Evolutionary conservation across 2,888 invertebrate genomes (phyloP).

Genomic region (Micoletzkya japonica): DNA sequence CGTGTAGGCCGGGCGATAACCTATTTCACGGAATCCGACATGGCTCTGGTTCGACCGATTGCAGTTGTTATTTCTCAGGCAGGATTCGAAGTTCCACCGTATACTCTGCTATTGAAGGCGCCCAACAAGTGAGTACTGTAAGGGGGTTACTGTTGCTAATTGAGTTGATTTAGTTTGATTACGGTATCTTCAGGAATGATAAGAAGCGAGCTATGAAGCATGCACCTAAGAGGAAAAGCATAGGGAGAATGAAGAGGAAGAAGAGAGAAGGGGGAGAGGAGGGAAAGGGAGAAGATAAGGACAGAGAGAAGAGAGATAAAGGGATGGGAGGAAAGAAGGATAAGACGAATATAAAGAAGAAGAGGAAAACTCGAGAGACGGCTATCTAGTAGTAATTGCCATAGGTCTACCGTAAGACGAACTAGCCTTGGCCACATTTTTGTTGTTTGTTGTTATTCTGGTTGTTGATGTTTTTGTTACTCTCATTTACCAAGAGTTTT

Average conservation of each 20-base stretch:
- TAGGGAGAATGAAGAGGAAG: conserved; percentile 38
- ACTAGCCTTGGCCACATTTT: neutral
- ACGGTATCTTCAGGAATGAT: conserved; percentile 41
- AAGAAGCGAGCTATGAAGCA: conserved; percentile 45
- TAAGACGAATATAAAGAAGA: conserved; percentile 7
- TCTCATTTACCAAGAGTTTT: neutral
- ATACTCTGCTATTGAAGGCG: conserved; percentile 74
- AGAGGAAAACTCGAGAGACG: neutral
- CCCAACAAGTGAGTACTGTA: conserved; percentile 61
- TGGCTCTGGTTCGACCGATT: conserved; percentile 80
- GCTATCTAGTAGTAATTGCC: neutral
- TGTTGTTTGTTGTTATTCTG: neutral
- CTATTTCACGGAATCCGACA: conserved; percentile 88
- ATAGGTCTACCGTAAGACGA: neutral
- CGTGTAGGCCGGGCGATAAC: conserved; percentile 85
- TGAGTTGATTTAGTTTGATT: neutral
- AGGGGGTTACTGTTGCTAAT: conserved; percentile 2
- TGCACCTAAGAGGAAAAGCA: conserved; percentile 47
- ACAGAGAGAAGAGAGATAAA: neutral
- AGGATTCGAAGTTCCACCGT: conserved; percentile 79
- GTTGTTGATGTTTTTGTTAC: neutral
- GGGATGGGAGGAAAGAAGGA: neutral
- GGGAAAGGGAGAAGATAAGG: conserved; percentile 7
- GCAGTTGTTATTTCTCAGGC: conserved; percentile 86
- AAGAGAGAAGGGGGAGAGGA: neutral